phyloP scores from a whole-genome alignment of 2,113 vertebrate genomes.

The Anser brachyrhynchus region DNA sequence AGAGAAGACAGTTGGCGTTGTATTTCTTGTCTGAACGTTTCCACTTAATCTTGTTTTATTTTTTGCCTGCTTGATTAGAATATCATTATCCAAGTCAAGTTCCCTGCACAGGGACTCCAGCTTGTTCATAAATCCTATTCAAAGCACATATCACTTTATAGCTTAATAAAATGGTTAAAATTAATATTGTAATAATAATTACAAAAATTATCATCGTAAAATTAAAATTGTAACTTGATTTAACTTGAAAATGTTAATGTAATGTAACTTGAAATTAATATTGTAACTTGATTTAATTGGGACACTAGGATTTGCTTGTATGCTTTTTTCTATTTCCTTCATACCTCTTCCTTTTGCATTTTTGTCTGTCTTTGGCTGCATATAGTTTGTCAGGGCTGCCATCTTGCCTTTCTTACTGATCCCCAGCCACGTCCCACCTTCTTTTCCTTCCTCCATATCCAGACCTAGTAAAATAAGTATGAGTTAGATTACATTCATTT shows the following conservation, averaged over 20 bases:
- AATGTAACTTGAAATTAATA: background rate
- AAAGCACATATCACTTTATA: background rate
- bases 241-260: background rate
- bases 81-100: background rate
- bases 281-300: background rate
- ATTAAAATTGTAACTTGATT: background rate
- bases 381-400: conserved; percentile 92
- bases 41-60: background rate
- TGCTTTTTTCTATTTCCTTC: background rate
- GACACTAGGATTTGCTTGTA: background rate
- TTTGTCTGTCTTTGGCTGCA: conserved; percentile 83
- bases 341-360: conserved; percentile 90
- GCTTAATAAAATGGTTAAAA: background rate
- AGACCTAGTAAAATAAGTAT: conserved; percentile 78
- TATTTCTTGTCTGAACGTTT: background rate
- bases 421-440: conserved; percentile 96
- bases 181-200: background rate
- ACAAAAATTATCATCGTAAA: background rate
- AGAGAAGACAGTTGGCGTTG: background rate
- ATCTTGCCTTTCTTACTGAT: conserved; percentile 91
- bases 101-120: background rate
- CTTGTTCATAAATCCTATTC: background rate
- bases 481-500: background rate
- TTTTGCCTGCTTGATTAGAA: background rate
- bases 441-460: conserved; percentile 92